These are phyloP conservation scores for Eristalis tenax DNA, from an alignment of 2,888 invertebrate species.

Conservation along the genomic window DNA sequence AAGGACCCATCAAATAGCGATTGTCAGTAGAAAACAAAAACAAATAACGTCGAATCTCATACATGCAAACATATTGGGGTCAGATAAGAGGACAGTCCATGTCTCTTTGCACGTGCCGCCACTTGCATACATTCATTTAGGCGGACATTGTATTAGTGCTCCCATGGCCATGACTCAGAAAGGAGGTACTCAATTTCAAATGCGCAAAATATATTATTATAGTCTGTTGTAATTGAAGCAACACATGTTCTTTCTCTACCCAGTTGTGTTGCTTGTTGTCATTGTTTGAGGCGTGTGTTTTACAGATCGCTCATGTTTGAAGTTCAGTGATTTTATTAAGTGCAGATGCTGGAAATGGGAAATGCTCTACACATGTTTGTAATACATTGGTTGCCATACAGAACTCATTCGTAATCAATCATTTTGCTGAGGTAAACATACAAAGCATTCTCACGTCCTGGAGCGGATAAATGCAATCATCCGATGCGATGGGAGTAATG, in stretches of 20 bases:
- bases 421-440: not conserved
- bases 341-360: slow-evolving; percentile 26
- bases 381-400: slow-evolving; percentile 46
- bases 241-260: slow-evolving; percentile 35
- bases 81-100: not conserved
- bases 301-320: not conserved
- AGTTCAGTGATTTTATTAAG: slow-evolving; percentile 33
- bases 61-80: not conserved
- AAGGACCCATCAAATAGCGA: not conserved
- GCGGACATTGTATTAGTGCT: not conserved
- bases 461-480: slow-evolving; percentile 29
- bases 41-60: not conserved
- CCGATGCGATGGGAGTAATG: slow-evolving; percentile 11
- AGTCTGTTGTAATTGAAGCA: slow-evolving; percentile 45
- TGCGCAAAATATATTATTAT: slow-evolving; percentile 25
- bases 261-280: not conserved
- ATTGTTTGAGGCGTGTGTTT: not conserved
- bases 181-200: not conserved
- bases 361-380: slow-evolving; percentile 14
- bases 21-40: not conserved
- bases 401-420: slow-evolving; percentile 38
- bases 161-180: slow-evolving; percentile 6
- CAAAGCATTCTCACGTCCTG: slow-evolving; percentile 25
- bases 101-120: not conserved
- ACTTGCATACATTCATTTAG: not conserved